These are phyloP conservation scores for Asbolus verrucosus DNA, from an alignment of 1,140 invertebrate genomes.

Conservation along the genomic window DNA sequence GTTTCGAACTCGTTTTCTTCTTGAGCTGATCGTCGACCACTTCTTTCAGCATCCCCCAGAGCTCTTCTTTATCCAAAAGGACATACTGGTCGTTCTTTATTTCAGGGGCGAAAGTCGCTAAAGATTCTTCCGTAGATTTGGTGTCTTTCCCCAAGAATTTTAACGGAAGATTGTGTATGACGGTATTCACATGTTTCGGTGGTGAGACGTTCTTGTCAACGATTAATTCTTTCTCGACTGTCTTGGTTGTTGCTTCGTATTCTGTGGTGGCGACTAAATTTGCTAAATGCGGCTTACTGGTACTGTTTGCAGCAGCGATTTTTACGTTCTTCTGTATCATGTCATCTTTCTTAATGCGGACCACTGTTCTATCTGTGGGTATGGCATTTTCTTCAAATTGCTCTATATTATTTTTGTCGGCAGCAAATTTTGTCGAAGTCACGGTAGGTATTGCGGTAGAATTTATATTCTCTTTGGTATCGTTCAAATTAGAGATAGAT, in stretches of 20 bases:
- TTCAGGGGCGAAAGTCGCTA: constrained; percentile 68
- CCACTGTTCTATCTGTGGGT: neutral
- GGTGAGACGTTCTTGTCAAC: constrained; percentile 45
- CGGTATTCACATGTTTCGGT: constrained; percentile 68
- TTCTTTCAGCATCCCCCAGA: constrained; percentile 73
- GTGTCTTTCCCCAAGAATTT: constrained; percentile 47
- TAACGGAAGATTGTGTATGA: constrained; percentile 67
- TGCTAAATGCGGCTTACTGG: no score
- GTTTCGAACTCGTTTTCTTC: constrained; percentile 51
- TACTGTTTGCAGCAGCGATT: no score
- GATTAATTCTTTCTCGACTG: neutral
- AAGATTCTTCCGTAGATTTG: constrained; percentile 49
- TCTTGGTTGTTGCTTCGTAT: neutral
- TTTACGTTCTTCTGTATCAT: no score
- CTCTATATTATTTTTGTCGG: neutral
- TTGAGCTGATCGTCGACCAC: constrained; percentile 62
- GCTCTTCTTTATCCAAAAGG: constrained; percentile 70
- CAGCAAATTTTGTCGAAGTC: constrained; percentile 2
- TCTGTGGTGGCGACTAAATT: no score
- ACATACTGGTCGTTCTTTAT: constrained; percentile 69
- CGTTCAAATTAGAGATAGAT: constrained; percentile 52
- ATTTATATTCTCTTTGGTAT: constrained; percentile 18
- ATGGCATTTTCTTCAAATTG: constrained; percentile 25
- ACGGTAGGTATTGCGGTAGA: neutral
- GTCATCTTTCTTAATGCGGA: no score